These are phyloP conservation scores for Pseudopleuronectes americanus DNA, from an alignment of 2,797 vertebrate genomes.

Conservation along the genomic window DNA sequence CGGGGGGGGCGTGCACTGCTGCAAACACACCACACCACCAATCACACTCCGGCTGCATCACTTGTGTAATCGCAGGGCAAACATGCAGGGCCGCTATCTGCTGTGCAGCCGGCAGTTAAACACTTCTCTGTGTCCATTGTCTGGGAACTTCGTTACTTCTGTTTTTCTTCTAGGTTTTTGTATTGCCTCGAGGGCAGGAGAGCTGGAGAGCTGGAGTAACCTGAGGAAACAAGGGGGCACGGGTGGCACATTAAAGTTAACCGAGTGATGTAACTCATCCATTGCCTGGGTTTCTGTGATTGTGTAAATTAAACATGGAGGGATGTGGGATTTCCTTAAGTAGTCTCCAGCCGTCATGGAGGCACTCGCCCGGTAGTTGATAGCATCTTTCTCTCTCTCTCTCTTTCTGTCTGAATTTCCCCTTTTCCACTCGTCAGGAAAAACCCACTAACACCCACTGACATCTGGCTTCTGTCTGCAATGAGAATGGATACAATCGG, in stretches of 20 bases:
- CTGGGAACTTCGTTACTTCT: constrained; percentile 30
- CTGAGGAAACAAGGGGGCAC: neutral
- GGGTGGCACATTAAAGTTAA: constrained; percentile 7
- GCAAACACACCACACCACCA: constrained; percentile 56
- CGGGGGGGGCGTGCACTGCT: constrained; percentile 51
- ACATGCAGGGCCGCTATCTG: constrained; percentile 40
- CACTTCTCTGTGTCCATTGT: constrained; percentile 41
- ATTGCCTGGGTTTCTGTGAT: constrained; percentile 46
- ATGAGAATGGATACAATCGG: too few species aligned
- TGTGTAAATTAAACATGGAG: constrained; percentile 56
- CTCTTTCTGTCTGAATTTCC: neutral
- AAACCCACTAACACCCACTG: too few species aligned
- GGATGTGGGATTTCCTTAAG: constrained; percentile 30
- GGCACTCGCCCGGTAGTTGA: neutral
- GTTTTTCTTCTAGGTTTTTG: constrained; percentile 31
- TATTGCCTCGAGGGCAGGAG: neutral
- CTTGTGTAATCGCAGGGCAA: constrained; percentile 33
- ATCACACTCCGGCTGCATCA: constrained; percentile 42
- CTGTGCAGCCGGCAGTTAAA: constrained; percentile 41
- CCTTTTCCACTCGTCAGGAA: too few species aligned
- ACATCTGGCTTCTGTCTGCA: too few species aligned
- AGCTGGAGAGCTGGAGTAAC: neutral
- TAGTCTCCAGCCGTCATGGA: constrained; percentile 12
- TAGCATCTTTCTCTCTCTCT: neutral
- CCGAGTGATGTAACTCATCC: constrained; percentile 38